These are phyloP conservation scores for Synanthedon tipuliformis DNA, from an alignment of 2,888 invertebrate species.

Conservation along the genomic window DNA sequence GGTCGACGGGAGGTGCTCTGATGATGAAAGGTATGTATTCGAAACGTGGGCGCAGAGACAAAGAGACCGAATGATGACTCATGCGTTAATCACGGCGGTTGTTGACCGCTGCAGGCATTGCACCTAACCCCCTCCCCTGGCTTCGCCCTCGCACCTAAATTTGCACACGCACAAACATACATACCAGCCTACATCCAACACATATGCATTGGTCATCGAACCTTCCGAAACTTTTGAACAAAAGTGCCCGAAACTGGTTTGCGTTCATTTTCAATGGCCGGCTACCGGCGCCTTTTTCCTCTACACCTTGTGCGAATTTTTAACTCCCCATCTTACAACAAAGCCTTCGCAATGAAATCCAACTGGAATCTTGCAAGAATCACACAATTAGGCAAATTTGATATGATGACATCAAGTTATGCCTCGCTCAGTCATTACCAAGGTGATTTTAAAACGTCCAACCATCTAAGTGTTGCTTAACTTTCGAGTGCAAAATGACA, in stretches of 20 bases:
- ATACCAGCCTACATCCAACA: neutral
- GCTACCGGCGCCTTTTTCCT: constrained; percentile 40
- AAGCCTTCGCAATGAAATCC: too few relatives aligned
- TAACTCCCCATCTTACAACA: too few relatives aligned
- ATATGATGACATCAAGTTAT: too few relatives aligned
- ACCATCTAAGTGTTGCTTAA: constrained; percentile 23
- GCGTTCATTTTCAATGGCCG: constrained; percentile 47
- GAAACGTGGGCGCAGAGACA: constrained; percentile 34
- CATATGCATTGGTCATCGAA: constrained; percentile 48
- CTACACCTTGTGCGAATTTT: constrained; percentile 12
- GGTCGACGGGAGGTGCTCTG: constrained; percentile 17
- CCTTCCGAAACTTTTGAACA: constrained; percentile 52
- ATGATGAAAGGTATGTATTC: constrained; percentile 21
- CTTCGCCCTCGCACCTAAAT: constrained; percentile 48
- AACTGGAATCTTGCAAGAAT: too few relatives aligned
- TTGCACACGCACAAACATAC: constrained; percentile 21
- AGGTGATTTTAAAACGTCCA: constrained; percentile 34
- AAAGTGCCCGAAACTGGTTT: constrained; percentile 64
- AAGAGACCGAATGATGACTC: constrained; percentile 43
- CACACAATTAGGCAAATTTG: too few relatives aligned
- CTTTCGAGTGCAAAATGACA: constrained; percentile 26
- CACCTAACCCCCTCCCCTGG: constrained; percentile 34
- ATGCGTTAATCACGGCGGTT: constrained; percentile 44
- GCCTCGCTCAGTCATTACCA: constrained; percentile 27
- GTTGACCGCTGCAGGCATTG: constrained; percentile 44